phyloP scores from a whole-genome alignment of 2,797 vertebrate species.

The Halcyon smyrnensis region DNA sequence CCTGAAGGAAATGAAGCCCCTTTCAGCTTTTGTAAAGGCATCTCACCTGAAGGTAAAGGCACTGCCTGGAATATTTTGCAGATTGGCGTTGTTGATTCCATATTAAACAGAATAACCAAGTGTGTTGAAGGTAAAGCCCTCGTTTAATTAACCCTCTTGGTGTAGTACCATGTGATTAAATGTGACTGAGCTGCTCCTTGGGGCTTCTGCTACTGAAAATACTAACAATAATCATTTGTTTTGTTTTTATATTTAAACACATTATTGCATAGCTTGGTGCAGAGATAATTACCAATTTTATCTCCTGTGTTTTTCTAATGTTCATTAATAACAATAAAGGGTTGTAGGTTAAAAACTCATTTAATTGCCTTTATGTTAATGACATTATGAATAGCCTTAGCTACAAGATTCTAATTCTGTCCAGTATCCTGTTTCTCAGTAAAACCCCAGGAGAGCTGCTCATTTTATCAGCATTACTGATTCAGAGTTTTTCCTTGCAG shows the following conservation, averaged over 20 bases:
- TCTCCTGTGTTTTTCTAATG: conserved; percentile 90
- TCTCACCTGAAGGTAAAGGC: conserved; percentile 77
- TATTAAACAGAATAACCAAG: conserved; percentile 81
- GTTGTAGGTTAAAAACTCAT: conserved; percentile 99
- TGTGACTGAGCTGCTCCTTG: conserved; percentile 90
- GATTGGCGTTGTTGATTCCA: conserved; percentile 84
- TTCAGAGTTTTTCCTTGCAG: conserved; percentile 87
- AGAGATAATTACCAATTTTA: conserved; percentile 97
- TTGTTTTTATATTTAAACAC: conserved; percentile 97
- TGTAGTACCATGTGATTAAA: conserved; percentile 95
- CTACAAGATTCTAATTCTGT: conserved; percentile 94
- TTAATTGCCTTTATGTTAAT: conserved; percentile 99
- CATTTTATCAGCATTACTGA: conserved; percentile 95
- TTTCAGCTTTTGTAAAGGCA: conserved; percentile 64
- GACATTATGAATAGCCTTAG: conserved; percentile 97
- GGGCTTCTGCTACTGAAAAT: conserved; percentile 91
- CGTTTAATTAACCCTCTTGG: conserved; percentile 96
- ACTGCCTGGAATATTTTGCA: conserved; percentile 82
- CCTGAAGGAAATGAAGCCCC: conserved; percentile 21
- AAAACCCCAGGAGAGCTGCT: conserved; percentile 91
- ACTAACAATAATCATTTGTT: conserved; percentile 94
- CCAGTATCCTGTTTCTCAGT: conserved; percentile 89
- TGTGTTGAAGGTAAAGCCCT: conserved; percentile 86
- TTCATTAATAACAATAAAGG: conserved; percentile 99
- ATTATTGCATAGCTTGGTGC: conserved; percentile 90